Evolutionary conservation across 2,797 vertebrate genomes (phyloP).

Genomic region (Graptemys geographica): DNA sequence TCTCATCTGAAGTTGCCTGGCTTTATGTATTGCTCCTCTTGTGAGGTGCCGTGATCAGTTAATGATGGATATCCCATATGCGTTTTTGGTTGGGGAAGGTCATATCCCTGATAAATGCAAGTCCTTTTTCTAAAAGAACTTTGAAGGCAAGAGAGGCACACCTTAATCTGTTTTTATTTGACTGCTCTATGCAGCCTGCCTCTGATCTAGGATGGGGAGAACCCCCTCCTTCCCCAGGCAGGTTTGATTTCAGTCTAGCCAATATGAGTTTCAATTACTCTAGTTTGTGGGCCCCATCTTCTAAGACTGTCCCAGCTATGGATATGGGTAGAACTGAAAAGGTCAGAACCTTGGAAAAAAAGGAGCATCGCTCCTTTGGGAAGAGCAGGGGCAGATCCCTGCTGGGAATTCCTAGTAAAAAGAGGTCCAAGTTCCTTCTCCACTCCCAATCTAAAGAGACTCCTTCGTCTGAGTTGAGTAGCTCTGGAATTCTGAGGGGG

Average conservation of each 20-base stretch:
- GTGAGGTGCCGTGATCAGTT: background rate
- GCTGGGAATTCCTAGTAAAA: background rate
- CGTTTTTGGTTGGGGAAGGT: background rate
- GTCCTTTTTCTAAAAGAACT: too few species aligned
- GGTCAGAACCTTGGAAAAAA: background rate
- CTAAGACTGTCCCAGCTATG: too few species aligned
- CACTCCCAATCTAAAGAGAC: background rate
- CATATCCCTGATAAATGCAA: too few species aligned
- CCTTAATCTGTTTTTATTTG: too few species aligned
- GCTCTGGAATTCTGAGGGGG: background rate
- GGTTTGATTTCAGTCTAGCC: too few species aligned
- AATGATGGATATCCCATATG: background rate
- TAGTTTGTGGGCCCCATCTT: background rate
- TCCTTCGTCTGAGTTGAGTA: background rate
- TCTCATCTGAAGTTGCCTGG: background rate
- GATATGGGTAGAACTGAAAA: too few species aligned
- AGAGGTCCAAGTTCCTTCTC: background rate
- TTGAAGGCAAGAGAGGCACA: too few species aligned
- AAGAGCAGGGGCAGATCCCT: background rate
- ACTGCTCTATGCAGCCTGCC: too few species aligned
- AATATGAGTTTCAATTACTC: background rate
- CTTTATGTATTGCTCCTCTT: background rate
- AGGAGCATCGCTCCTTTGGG: accelerated
- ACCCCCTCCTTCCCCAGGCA: too few species aligned
- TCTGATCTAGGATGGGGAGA: too few species aligned